Evolutionary conservation across 2,888 invertebrate genomes (phyloP).

Genomic region (Agrilus mali): DNA sequence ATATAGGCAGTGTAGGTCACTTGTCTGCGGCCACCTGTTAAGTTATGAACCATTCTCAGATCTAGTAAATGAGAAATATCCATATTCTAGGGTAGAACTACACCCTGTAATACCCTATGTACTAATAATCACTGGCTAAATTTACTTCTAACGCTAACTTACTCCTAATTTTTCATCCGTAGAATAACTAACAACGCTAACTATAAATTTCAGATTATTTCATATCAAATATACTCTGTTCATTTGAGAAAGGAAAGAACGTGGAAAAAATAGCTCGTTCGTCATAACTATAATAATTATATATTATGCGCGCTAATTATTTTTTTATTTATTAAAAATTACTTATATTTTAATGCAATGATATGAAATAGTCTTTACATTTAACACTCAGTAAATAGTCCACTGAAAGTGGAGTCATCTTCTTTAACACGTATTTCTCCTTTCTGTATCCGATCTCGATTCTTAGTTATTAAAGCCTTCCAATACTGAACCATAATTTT

Average conservation of each 20-base stretch:
- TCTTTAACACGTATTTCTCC: constrained; percentile 16
- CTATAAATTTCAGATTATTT: constrained; percentile 20
- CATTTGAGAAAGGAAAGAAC: no score
- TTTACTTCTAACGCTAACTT: constrained; percentile 19
- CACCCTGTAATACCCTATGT: constrained; percentile 35
- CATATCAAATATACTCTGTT: constrained; percentile 7
- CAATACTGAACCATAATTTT: constrained; percentile 27
- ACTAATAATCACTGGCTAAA: constrained; percentile 30
- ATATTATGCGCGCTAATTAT: constrained; percentile 3
- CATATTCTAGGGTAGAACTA: constrained; percentile 34
- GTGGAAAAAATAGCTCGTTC: no score
- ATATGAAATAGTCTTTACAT: constrained; percentile 13
- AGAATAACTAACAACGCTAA: constrained; percentile 31
- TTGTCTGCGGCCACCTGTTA: constrained; percentile 8
- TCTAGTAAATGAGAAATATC: constrained; percentile 16
- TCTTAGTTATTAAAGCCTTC: constrained; percentile 28
- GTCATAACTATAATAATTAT: neutral
- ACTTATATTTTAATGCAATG: constrained; percentile 1
- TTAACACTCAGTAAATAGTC: constrained; percentile 21
- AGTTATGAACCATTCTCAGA: constrained; percentile 16
- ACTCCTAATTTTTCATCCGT: constrained; percentile 20
- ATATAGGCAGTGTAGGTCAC: neutral
- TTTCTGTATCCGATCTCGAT: constrained; percentile 9
- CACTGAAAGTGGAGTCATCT: constrained; percentile 11
- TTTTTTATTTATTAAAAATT: neutral